Evolutionary conservation across 2,113 vertebrate genomes (phyloP).

Genomic region (Dicentrarchus labrax): DNA sequence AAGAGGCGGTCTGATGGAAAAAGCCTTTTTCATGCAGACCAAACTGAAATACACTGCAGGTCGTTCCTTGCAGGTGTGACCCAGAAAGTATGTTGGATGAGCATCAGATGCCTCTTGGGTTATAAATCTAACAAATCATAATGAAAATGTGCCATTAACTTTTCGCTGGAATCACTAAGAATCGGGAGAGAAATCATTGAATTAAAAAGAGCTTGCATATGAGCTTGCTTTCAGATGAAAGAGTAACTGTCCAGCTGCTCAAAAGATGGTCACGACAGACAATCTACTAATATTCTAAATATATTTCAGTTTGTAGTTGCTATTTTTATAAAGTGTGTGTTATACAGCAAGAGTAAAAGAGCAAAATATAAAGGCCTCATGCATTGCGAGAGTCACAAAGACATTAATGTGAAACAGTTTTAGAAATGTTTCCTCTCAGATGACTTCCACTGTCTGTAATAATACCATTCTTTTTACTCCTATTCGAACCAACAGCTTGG

Average conservation of each 20-base stretch:
- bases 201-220: conserved; percentile 13
- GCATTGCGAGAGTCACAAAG: background rate
- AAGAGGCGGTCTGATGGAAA: conserved; percentile 41
- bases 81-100: conserved; percentile 68
- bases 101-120: conserved; percentile 45
- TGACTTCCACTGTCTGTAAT: conserved; percentile 27
- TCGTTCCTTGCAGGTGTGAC: conserved; percentile 74
- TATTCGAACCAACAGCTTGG: conserved; percentile 37
- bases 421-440: conserved; percentile 5
- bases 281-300: background rate
- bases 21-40: conserved; percentile 48
- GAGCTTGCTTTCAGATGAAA: conserved; percentile 22
- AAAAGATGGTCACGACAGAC: conserved; percentile 9
- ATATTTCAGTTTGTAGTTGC: conserved; percentile 16
- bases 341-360: conserved; percentile 8
- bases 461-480: conserved; percentile 25
- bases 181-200: conserved; percentile 8
- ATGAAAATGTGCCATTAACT: conserved; percentile 71
- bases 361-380: background rate
- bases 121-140: conserved; percentile 50
- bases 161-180: conserved; percentile 55
- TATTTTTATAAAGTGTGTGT: background rate
- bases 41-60: conserved; percentile 39
- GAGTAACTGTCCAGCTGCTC: background rate
- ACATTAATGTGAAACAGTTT: conserved; percentile 25